Evolutionary conservation across 1,140 invertebrate species (phyloP), one percentile per base, ranked within the genome.

Genomic region (Nasonia giraulti): DNA sequence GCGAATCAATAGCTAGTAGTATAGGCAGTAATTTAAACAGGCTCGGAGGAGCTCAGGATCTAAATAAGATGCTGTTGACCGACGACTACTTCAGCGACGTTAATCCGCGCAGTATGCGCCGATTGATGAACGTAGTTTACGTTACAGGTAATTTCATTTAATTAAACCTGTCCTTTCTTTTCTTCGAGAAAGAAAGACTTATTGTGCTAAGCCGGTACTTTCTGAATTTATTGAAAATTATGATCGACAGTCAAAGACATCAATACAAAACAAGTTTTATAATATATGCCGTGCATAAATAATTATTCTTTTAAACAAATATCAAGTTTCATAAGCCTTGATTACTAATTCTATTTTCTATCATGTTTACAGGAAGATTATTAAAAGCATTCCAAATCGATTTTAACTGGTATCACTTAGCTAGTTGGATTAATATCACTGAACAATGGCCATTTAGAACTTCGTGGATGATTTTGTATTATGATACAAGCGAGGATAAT

Each of bases 401-500:
- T 91, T 99, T 99, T 92, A 99, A 98, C 92, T 99, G 99, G 99
- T 98, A 99, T 92, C 96, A 98, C 87, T 93, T 99, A 86, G 97
- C 98, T 78, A 97, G 97, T 79, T 99, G 98, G 98, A 97, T 99
- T 75, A 99, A 99, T 92, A 96, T 99, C 50, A 99, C 98, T 0
- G 99, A 99, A 92, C 99, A 99, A 92, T 99, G 99, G 99, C 98
- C 99, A 0, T 98, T 98, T 91, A 94, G 98, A 82, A 98, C 98
- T 14, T 99, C 98, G 20, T 99, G 98, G 98, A 97, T 99, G 86
- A 99, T 99, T 82, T 95, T 99, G 86, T 96, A 98, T 92, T 98
- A 97, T 91, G 98, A 99, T 91, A 95, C 96, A 81, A 96, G 95
- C 88, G 98, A 99, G 90, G 97, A 98, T 66, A 95, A 94, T 81